A percentile compares a stretch with the other conserved stretches of the same genome.
Conservation (phyloP, 2,888 invertebrate species). For the Sepioteuthis lessoniana region DNA sequence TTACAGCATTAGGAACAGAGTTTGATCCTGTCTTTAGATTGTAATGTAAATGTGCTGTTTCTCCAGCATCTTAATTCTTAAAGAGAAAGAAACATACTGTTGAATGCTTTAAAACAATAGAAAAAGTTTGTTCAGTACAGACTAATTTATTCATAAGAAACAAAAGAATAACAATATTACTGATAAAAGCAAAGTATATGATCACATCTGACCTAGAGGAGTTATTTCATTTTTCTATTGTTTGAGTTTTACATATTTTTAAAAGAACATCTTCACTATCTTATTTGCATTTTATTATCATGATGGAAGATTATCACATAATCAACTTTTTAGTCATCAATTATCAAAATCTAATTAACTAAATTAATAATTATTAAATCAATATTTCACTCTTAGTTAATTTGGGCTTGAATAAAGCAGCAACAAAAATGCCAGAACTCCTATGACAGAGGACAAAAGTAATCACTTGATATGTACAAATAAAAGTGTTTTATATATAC, state of each 20-base stretch:
- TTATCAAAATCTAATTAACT: constrained; percentile 2
- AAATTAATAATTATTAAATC: background rate
- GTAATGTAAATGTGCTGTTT: too few species aligned
- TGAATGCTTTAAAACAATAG: too few species aligned
- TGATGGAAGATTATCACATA: constrained; percentile 15
- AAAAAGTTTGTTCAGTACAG: too few species aligned
- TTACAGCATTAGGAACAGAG: too few species aligned
- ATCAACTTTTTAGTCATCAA: constrained; percentile 33
- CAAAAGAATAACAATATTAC: too few species aligned
- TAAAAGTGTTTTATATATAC: background rate
- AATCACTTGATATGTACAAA: background rate
- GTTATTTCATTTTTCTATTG: background rate
- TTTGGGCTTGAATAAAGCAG: background rate
- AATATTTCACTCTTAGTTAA: background rate
- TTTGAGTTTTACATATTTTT: background rate
- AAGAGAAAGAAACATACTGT: too few species aligned
- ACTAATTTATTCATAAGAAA: too few species aligned
- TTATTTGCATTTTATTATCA: background rate
- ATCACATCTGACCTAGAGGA: background rate
- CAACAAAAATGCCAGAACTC: background rate
- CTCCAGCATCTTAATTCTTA: too few species aligned
- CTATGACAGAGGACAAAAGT: background rate
- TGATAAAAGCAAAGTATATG: background rate
- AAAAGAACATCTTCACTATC: too few species aligned
- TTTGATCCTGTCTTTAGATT: too few species aligned